These are phyloP conservation scores for Passer domesticus DNA, from an alignment of 2,113 vertebrate genomes.

Conservation along the genomic window DNA sequence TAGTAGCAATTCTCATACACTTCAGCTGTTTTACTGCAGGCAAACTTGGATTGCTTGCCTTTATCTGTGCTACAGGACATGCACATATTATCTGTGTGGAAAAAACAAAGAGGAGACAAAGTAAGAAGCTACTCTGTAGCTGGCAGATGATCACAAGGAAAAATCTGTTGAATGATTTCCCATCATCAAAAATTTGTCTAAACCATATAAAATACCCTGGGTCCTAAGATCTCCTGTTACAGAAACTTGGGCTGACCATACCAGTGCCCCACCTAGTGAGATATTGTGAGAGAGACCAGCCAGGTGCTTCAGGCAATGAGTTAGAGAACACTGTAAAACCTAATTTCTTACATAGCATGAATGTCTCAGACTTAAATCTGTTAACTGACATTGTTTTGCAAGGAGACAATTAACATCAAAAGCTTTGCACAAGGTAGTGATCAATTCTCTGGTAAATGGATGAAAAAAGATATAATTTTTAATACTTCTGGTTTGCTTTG, in stretches of 20 bases:
- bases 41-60: neutral
- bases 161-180: neutral
- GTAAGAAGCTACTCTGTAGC: neutral
- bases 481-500: neutral
- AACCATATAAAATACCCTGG: neutral
- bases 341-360: neutral
- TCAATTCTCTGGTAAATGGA: neutral
- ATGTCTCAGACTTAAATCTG: neutral
- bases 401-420: neutral
- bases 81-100: accelerated
- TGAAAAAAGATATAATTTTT: neutral
- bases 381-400: neutral
- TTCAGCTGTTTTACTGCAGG: neutral
- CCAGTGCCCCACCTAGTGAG: neutral
- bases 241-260: neutral
- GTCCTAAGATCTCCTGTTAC: neutral
- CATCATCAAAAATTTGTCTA: neutral
- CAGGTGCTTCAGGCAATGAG: neutral
- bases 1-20: neutral
- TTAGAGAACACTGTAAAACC: neutral
- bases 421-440: neutral
- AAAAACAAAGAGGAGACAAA: neutral
- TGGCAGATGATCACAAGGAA: neutral
- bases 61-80: neutral
- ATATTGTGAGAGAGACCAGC: neutral